Base-by-base conservation (phyloP, 2,113 vertebrate species). In the Plotosus lineatus region DNA sequence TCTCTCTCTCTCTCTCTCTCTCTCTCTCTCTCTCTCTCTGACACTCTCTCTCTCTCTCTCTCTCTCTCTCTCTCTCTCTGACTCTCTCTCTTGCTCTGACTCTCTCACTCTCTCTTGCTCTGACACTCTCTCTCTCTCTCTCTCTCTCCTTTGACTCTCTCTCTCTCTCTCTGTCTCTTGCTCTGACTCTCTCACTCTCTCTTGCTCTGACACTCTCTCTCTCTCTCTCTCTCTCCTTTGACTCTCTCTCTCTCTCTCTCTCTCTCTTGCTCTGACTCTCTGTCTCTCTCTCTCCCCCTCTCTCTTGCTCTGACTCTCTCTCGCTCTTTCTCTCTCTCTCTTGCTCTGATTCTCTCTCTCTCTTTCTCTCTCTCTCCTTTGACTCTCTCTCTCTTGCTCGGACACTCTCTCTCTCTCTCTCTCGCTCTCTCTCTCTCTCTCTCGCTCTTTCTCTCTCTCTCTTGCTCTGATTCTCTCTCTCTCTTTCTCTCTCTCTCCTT, bases 161-260 rank as follows among this genome's bases (percentile, higher is more conserved):
- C 15, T 40, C n/a, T 86, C 68, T 53, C n/a, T n/a, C n/a, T n/a
- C n/a, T n/a, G n/a, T 38, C 36, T 78, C 26, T 28, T 50, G 85
- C 48, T 77, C 33, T 68, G 12, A 26, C 26, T 58, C 44, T 58
- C n/a, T 60, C 15, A 33, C n/a, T 86, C 68, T n/a, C 58, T 38
- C 36, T 78, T 23, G n/a, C 53, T 86, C 48, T 77, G 26, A 61
- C 15, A 26, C 26, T 58, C 44, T 58, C n/a, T 60, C 15, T 40
- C n/a, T 86, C 68, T 87, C 92, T 98, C 86, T 96, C 95, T 55
- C 92, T 97, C 60, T 97, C 96, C 0, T 94, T 96, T 0, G 98
- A 98, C 90, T 98, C 97, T 10, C 93, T n/a, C 58, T 38, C 36
- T 78, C 26, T 28, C 53, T 86, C 48, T 77, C 33, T 68, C 15